Percentiles rank a stretch among this genome's conserved stretches.
Evolutionary conservation across 2,113 vertebrate genomes (phyloP).

Genomic region (Strix uralensis): DNA sequence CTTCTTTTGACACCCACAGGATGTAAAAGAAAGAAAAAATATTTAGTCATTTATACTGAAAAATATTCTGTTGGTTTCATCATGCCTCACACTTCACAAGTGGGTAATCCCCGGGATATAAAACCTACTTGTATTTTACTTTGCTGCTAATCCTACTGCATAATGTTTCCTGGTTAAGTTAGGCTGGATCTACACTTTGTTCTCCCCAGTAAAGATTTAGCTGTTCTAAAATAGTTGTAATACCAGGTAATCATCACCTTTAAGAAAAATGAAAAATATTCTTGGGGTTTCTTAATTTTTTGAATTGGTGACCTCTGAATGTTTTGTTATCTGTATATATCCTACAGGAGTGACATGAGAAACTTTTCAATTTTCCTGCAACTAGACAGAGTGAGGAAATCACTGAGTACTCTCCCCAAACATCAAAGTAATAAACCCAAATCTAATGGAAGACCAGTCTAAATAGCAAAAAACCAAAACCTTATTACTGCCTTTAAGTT

Average conservation of each 20-base stretch:
- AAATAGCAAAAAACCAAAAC: background rate
- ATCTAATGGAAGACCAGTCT: background rate
- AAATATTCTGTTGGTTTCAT: background rate
- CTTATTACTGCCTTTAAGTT: background rate
- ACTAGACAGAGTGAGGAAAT: background rate
- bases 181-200: background rate
- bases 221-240: background rate
- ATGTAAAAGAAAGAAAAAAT: background rate
- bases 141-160: background rate
- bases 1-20: background rate
- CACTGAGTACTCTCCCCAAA: background rate
- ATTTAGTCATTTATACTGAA: background rate
- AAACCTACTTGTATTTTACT: background rate
- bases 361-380: background rate
- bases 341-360: background rate
- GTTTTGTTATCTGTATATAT: background rate
- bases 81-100: rapidly evolving
- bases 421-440: background rate
- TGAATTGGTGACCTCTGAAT: background rate
- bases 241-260: background rate
- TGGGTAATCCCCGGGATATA: background rate
- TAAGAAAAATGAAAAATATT: background rate
- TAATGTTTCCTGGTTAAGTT: background rate
- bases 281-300: background rate
- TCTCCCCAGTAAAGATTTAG: background rate